phyloP scores from a whole-genome alignment of 2,113 vertebrate species.

The Melanerpes aurifrons region DNA sequence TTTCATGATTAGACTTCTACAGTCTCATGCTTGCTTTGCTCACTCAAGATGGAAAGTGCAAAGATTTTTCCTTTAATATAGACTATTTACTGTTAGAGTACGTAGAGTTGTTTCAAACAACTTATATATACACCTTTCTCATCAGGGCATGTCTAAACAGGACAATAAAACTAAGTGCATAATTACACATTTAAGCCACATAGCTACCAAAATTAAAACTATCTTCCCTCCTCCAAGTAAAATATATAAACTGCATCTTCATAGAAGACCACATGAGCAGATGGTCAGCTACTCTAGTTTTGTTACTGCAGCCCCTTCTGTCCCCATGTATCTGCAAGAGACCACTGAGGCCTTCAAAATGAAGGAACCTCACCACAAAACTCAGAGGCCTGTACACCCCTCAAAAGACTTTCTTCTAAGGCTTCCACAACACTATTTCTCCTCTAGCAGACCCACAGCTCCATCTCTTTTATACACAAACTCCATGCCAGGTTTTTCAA shows the following conservation, averaged over 20 bases:
- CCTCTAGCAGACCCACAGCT: neutral
- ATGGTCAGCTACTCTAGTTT: neutral
- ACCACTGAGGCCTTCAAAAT: neutral
- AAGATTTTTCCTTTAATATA: neutral
- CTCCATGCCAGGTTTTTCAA: neutral
- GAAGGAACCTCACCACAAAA: neutral
- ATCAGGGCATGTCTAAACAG: neutral
- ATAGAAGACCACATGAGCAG: neutral
- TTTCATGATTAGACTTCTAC: neutral
- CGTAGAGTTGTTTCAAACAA: neutral
- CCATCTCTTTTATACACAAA: neutral
- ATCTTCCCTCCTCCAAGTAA: neutral
- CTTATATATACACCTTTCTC: neutral
- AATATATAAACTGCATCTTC: neutral
- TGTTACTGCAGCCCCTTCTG: neutral
- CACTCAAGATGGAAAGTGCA: neutral
- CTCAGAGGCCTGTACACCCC: accelerated
- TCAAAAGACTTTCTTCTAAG: neutral
- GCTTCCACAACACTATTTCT: neutral
- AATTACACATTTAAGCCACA: neutral
- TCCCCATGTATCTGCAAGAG: neutral
- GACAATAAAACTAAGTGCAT: neutral
- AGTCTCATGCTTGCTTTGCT: neutral
- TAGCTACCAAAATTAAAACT: neutral
- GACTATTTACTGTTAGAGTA: neutral